phyloP scores from a whole-genome alignment of 2,797 vertebrate genomes.

The Muscicapa comitata region DNA sequence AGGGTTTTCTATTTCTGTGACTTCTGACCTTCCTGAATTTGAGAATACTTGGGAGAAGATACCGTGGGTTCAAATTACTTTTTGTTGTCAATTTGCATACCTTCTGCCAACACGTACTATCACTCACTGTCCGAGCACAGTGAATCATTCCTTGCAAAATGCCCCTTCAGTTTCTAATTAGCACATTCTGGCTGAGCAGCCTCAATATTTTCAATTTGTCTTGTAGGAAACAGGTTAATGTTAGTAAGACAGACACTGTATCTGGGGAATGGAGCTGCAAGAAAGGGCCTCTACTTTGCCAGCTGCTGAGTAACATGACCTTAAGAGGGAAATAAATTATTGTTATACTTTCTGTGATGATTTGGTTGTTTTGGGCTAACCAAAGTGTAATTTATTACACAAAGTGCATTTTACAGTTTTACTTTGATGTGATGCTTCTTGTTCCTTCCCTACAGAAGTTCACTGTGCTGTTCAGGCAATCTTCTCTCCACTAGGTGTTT shows the following conservation, averaged over 20 bases:
- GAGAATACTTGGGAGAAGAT: slow-evolving; percentile 20
- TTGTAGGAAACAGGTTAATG: not conserved
- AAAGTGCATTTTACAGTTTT: not conserved
- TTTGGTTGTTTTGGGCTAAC: not conserved
- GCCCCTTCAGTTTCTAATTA: slow-evolving; percentile 36
- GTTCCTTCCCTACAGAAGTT: not conserved
- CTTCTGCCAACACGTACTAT: not conserved
- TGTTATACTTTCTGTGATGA: not conserved
- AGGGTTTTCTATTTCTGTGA: not conserved
- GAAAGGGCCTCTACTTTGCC: not conserved
- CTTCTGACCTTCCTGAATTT: slow-evolving; percentile 25
- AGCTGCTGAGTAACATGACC: not conserved
- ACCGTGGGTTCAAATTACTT: not conserved
- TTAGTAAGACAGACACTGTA: not conserved
- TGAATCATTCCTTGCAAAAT: slow-evolving; percentile 42
- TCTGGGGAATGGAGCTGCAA: not conserved
- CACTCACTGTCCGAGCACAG: slow-evolving; percentile 19
- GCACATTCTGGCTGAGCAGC: not conserved
- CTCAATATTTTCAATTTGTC: not conserved
- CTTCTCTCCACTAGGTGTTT: not conserved
- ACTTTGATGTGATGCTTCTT: not conserved
- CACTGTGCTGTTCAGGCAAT: not conserved
- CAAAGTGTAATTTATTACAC: not conserved
- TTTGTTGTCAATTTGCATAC: slow-evolving; percentile 30
- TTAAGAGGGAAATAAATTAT: not conserved